These are phyloP conservation scores for Drosophila fuyamai DNA, from an alignment of 1,140 invertebrate genomes.

Conservation along the genomic window DNA sequence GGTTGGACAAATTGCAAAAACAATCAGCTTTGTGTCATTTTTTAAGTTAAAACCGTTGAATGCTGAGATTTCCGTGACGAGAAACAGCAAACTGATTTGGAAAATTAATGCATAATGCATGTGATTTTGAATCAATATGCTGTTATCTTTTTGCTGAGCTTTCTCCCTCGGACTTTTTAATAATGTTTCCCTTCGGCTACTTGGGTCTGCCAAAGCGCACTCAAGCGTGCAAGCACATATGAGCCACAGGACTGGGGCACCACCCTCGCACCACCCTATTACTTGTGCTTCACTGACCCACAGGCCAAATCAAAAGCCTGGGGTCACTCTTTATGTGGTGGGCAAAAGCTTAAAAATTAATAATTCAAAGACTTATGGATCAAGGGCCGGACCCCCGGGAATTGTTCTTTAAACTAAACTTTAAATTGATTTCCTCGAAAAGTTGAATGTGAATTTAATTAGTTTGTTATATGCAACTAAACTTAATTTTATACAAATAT, in stretches of 20 bases:
- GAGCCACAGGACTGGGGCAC: conserved; percentile 25
- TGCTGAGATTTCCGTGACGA: not conserved
- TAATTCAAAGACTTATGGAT: conserved; percentile 77
- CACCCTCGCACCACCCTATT: conserved; percentile 45
- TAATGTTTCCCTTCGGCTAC: conserved; percentile 47
- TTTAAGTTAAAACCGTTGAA: conserved; percentile 10
- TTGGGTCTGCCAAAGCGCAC: conserved; percentile 68
- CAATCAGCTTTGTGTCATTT: conserved; percentile 62
- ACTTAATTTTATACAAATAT: conserved; percentile 54
- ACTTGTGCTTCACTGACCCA: conserved; percentile 70
- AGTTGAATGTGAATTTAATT: conserved; percentile 45
- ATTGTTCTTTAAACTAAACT: conserved; percentile 43
- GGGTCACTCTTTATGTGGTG: conserved; percentile 38
- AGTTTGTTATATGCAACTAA: conserved; percentile 59
- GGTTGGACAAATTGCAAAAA: conserved; percentile 60
- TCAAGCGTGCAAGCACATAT: conserved; percentile 53
- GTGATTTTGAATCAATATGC: conserved; percentile 36
- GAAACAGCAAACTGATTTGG: conserved; percentile 14
- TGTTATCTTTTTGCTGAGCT: conserved; percentile 29
- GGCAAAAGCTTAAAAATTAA: conserved; percentile 74
- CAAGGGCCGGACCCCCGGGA: conserved; percentile 30
- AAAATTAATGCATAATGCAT: conserved; percentile 68
- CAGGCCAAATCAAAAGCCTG: conserved; percentile 69
- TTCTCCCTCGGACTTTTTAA: conserved; percentile 40
- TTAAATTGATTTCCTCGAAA: conserved; percentile 54